phyloP scores from a whole-genome alignment of 2,888 invertebrate species.

The Harmothoe impar region DNA sequence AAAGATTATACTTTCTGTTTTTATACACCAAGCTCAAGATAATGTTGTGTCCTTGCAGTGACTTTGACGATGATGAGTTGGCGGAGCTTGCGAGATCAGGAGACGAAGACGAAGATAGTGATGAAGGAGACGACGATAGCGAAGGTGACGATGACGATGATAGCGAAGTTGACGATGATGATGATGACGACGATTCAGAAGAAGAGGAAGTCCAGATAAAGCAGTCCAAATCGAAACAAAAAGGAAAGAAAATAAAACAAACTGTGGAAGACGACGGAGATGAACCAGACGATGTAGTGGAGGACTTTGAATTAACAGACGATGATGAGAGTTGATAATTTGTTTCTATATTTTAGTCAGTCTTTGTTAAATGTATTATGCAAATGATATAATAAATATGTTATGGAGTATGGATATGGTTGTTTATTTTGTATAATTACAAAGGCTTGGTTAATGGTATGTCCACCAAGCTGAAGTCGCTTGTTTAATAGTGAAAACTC shows the following conservation, averaged over 20 bases:
- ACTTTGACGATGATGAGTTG: conserved; percentile 64
- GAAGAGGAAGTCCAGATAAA: background rate
- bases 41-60: conserved; percentile 46
- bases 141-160: conserved; percentile 48
- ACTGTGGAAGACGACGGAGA: conserved; percentile 19
- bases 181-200: conserved; percentile 1
- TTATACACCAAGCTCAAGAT: too few relatives aligned
- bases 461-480: too few relatives aligned
- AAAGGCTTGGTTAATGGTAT: too few relatives aligned
- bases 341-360: background rate
- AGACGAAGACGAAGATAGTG: conserved; percentile 62
- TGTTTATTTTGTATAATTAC: too few relatives aligned
- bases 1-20: too few relatives aligned
- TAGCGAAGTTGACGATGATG: conserved; percentile 6
- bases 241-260: background rate
- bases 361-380: background rate
- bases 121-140: conserved; percentile 57
- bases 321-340: conserved; percentile 29
- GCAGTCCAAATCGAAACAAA: background rate
- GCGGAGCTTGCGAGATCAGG: conserved; percentile 61
- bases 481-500: too few relatives aligned
- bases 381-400: background rate
- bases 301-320: conserved; percentile 41
- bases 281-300: conserved; percentile 52
- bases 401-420: background rate